phyloP scores from a whole-genome alignment of 2,797 vertebrate genomes.

The Alfaro cultratus region DNA sequence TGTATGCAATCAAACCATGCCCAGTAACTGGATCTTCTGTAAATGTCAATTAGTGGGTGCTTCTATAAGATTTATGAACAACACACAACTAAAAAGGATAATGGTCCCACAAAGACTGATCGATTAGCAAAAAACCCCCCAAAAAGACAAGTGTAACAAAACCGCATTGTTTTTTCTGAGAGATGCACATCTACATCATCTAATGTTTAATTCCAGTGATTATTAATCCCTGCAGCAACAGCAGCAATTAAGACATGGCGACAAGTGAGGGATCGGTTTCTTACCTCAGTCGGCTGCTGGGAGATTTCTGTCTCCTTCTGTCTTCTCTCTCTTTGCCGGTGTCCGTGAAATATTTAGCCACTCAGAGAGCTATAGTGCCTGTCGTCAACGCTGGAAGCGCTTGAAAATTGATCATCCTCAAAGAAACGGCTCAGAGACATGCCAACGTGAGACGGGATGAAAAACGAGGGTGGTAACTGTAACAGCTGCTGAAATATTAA shows the following conservation, averaged over 20 bases:
- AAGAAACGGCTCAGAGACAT: conserved; percentile 66
- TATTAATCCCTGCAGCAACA: conserved; percentile 34
- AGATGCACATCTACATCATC: not conserved
- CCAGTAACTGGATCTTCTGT: conserved; percentile 26
- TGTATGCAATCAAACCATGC: conserved; percentile 31
- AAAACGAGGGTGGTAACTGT: conserved; percentile 20
- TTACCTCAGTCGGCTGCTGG: conserved; percentile 71
- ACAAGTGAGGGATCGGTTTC: conserved; percentile 38
- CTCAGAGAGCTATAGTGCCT: conserved; percentile 72
- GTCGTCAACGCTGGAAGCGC: conserved; percentile 66
- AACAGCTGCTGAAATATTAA: conserved; percentile 61
- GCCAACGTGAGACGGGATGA: conserved; percentile 10
- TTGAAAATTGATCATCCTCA: conserved; percentile 77
- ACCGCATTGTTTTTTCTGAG: not conserved
- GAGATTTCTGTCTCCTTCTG: conserved; percentile 60
- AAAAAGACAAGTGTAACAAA: not conserved
- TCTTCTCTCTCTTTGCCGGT: conserved; percentile 51
- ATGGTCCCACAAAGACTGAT: conserved; percentile 15
- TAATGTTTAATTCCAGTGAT: conserved; percentile 20
- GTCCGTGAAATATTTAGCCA: conserved; percentile 72
- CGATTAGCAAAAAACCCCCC: conserved; percentile 13
- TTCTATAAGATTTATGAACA: conserved; percentile 31
- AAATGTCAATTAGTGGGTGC: conserved; percentile 17
- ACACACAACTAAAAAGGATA: conserved; percentile 9
- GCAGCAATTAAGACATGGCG: conserved; percentile 27